Percentiles rank a stretch among this genome's conserved stretches.
These are phyloP conservation scores for Chelonia mydas DNA, from an alignment of 2,797 vertebrate genomes.

Conservation along the genomic window DNA sequence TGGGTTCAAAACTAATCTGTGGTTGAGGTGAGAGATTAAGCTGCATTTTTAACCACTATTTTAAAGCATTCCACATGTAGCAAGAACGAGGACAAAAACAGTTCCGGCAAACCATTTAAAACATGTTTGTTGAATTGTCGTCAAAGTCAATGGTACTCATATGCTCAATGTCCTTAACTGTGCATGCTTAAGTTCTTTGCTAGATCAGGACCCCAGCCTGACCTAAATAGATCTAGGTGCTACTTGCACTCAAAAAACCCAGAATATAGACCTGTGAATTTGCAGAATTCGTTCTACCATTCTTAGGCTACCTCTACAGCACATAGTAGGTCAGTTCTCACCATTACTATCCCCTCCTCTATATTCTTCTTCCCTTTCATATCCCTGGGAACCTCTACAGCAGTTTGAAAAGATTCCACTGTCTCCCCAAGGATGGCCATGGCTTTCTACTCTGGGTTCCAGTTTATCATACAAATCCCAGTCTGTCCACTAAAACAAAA, in stretches of 20 bases:
- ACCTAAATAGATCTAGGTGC: not conserved
- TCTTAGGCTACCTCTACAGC: not conserved
- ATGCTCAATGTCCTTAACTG: not conserved
- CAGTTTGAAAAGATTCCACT: not conserved
- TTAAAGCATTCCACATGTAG: not conserved
- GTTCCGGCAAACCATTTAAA: not conserved
- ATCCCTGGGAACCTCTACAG: not conserved
- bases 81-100: accelerated
- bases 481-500: not conserved
- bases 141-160: not conserved
- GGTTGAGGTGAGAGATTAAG: not conserved
- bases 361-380: not conserved
- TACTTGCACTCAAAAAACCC: not conserved
- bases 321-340: not conserved
- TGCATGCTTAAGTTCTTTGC: not conserved
- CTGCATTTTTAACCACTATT: not conserved
- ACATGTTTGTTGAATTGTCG: not conserved
- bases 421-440: not conserved
- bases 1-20: not conserved
- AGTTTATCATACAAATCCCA: not conserved
- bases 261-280: not conserved
- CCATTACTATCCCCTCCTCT: not conserved
- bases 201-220: not conserved
- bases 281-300: not conserved
- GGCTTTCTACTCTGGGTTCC: not conserved